These are phyloP conservation scores for Lacerta bilineata DNA, from an alignment of 2,797 vertebrate genomes.

Conservation along the genomic window DNA sequence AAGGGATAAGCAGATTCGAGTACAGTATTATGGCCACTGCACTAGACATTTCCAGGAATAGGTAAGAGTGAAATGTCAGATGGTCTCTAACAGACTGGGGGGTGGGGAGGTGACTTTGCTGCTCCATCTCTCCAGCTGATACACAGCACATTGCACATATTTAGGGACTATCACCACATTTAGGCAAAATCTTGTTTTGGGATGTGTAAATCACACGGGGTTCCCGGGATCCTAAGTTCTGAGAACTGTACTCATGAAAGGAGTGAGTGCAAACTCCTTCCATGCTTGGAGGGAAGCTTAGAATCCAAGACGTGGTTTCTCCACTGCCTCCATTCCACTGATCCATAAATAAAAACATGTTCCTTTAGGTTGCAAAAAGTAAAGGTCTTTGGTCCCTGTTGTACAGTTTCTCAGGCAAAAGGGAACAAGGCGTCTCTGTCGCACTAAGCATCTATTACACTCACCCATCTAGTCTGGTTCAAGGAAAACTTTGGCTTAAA, in stretches of 20 bases:
- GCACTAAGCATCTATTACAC: background rate
- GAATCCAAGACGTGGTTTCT: background rate
- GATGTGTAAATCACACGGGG: background rate
- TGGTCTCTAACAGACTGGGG: background rate
- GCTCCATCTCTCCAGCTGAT: background rate
- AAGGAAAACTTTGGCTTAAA: constrained; percentile 26
- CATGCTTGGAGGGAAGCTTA: background rate
- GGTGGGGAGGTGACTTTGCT: background rate
- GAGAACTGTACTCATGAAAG: background rate
- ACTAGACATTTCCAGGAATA: background rate
- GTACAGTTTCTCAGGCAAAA: constrained; percentile 3
- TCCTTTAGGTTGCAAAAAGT: background rate
- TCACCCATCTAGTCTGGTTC: background rate
- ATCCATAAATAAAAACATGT: background rate
- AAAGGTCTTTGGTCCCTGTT: background rate
- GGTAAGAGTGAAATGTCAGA: background rate
- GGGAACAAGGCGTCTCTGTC: no score
- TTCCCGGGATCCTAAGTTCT: background rate
- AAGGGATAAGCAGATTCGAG: background rate
- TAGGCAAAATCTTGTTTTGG: background rate
- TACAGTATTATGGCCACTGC: background rate
- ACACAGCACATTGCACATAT: background rate
- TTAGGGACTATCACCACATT: background rate
- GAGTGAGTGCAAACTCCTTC: background rate
- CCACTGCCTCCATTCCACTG: background rate